These are phyloP conservation scores for Drosophila carrolli DNA, from an alignment of 1,140 invertebrate species.

Conservation along the genomic window DNA sequence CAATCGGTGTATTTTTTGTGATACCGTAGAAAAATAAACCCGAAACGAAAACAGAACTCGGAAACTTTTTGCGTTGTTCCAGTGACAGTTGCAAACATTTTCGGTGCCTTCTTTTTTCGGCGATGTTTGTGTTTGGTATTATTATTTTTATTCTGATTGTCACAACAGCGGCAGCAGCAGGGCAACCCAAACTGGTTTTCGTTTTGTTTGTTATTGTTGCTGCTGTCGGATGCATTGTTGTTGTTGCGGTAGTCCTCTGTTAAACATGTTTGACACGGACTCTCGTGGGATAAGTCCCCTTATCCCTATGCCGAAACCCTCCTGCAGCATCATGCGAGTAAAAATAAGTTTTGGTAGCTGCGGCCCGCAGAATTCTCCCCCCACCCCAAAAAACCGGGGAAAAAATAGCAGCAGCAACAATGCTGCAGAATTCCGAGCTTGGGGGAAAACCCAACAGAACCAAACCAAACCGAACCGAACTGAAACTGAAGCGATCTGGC, in stretches of 20 bases:
- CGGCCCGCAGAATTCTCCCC: constrained; percentile 65
- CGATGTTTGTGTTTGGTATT: constrained; percentile 40
- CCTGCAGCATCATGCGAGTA: constrained; percentile 36
- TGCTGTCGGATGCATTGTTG: constrained; percentile 52
- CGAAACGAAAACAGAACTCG: constrained; percentile 26
- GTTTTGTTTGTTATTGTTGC: constrained; percentile 68
- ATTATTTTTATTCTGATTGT: constrained; percentile 78
- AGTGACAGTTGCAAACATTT: constrained; percentile 75
- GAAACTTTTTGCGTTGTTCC: constrained; percentile 45
- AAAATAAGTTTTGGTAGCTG: constrained; percentile 60
- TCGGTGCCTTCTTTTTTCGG: constrained; percentile 47
- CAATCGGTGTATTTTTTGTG: constrained; percentile 20
- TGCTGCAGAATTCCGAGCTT: constrained; percentile 29
- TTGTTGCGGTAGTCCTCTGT: constrained; percentile 76
- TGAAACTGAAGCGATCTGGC: constrained; percentile 52
- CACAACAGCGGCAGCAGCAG: constrained; percentile 30
- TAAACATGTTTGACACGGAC: constrained; percentile 78
- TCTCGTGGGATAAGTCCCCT: constrained; percentile 63
- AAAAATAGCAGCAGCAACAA: constrained; percentile 24
- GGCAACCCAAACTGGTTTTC: constrained; percentile 54
- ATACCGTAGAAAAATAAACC: constrained; percentile 39
- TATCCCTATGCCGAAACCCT: not conserved
- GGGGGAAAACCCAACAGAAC: constrained; percentile 27
- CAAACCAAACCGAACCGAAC: constrained; percentile 31
- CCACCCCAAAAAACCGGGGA: constrained; percentile 17